Percentiles rank a stretch among this genome's conserved stretches.
phyloP scores from a whole-genome alignment of 2,888 invertebrate species.

The Lasioglossum pauxillum region DNA sequence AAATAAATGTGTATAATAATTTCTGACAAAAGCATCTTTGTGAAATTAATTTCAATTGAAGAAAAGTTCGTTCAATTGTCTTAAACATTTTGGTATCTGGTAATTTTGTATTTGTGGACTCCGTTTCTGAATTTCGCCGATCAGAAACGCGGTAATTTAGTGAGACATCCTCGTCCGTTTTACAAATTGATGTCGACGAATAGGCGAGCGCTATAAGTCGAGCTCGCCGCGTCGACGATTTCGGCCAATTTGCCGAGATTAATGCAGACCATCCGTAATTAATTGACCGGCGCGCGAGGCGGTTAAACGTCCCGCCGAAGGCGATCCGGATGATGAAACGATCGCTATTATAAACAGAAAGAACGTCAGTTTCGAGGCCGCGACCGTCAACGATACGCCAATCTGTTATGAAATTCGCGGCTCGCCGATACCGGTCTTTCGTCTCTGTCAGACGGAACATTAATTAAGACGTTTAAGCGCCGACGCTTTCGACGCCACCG shows the following conservation, averaged over 20 bases:
- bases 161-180: constrained; percentile 25
- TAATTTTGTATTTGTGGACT: too few relatives aligned
- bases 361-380: constrained; percentile 54
- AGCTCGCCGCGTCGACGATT: constrained; percentile 50
- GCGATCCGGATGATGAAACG: constrained; percentile 68
- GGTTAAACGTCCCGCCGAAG: constrained; percentile 55
- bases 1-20: not conserved
- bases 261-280: constrained; percentile 65
- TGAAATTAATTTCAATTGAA: too few relatives aligned
- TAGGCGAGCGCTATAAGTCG: constrained; percentile 54
- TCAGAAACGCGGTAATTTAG: too few relatives aligned
- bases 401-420: constrained; percentile 63
- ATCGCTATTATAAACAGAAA: constrained; percentile 69
- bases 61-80: too few relatives aligned
- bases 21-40: too few relatives aligned
- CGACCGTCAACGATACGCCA: constrained; percentile 62
- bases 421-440: constrained; percentile 49
- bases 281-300: constrained; percentile 59
- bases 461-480: constrained; percentile 52
- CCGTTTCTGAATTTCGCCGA: too few relatives aligned
- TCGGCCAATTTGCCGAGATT: constrained; percentile 70
- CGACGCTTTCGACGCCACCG: constrained; percentile 16
- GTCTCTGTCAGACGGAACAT: constrained; percentile 59
- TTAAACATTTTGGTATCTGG: too few relatives aligned
- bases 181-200: constrained; percentile 30